phyloP scores from a whole-genome alignment of 2,888 invertebrate genomes.

The Adela reaumurella region DNA sequence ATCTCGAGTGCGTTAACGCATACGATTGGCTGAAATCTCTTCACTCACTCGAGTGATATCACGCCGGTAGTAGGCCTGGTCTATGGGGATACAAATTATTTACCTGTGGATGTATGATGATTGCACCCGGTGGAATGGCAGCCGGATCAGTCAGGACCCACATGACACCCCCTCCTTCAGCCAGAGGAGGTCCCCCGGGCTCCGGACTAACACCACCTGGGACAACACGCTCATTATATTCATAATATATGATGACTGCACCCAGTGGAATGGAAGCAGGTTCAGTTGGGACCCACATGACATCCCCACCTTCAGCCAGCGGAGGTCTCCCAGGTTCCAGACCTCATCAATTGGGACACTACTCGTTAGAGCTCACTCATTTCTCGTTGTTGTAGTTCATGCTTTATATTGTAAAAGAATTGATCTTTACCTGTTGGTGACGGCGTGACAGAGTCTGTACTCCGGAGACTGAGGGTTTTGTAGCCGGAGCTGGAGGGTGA shows the following conservation, averaged over 20 bases:
- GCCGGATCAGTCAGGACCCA: slow-evolving; percentile 88
- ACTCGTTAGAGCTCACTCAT: too few species aligned
- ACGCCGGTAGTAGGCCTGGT: too few species aligned
- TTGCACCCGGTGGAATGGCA: slow-evolving; percentile 80
- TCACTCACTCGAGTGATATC: too few species aligned
- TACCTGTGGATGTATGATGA: slow-evolving; percentile 83
- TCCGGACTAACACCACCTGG: slow-evolving; percentile 26
- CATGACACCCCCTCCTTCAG: slow-evolving; percentile 33
- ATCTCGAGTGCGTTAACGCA: too few species aligned
- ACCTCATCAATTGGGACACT: slow-evolving; percentile 24
- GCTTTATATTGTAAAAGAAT: too few species aligned
- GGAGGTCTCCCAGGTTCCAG: slow-evolving; percentile 19
- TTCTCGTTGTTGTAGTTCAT: too few species aligned
- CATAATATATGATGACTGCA: slow-evolving; percentile 84
- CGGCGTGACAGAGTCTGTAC: slow-evolving; percentile 73
- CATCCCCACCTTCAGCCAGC: slow-evolving; percentile 11
- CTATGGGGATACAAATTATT: too few species aligned
- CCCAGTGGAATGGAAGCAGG: slow-evolving; percentile 82
- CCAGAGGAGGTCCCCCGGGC: slow-evolving; percentile 12
- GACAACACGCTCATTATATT: too few species aligned
- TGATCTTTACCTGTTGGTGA: slow-evolving; percentile 71
- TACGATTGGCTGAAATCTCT: too few species aligned
- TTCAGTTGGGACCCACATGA: slow-evolving; percentile 85
- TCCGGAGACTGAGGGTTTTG: slow-evolving; percentile 68
- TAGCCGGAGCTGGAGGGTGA: slow-evolving; percentile 76